Percentiles rank a stretch among this genome's conserved stretches.
Conservation (phyloP, 2,888 invertebrate genomes). For the Stenolophus ochropezus region DNA sequence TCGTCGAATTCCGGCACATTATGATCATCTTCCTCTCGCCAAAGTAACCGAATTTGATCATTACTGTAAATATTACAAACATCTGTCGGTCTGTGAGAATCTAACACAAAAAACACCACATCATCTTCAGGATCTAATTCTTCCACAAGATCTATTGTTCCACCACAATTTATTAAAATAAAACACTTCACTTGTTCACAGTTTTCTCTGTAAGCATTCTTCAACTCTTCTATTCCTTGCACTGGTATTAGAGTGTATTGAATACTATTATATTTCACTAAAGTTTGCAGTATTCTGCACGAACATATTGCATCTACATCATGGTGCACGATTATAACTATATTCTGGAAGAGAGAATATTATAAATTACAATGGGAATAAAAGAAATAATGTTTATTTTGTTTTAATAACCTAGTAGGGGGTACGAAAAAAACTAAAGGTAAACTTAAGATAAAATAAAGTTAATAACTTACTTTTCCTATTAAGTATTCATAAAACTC, state of each 20-base stretch:
- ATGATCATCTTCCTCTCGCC: constrained; percentile 81
- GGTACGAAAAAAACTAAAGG: neutral
- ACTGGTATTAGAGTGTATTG: constrained; percentile 92
- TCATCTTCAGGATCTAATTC: constrained; percentile 89
- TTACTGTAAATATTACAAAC: constrained; percentile 95
- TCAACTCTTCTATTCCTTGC: constrained; percentile 84
- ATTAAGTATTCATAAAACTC: constrained; percentile 91
- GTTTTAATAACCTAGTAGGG: neutral
- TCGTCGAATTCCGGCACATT: constrained; percentile 91
- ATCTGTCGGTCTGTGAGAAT: constrained; percentile 93
- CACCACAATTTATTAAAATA: constrained; percentile 94
- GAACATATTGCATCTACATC: constrained; percentile 97
- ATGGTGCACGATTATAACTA: constrained; percentile 91
- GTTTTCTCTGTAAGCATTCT: constrained; percentile 86
- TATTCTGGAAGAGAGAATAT: constrained; percentile 76
- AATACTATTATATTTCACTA: constrained; percentile 93
- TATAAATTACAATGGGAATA: neutral
- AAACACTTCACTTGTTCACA: constrained; percentile 81
- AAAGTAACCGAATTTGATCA: constrained; percentile 81
- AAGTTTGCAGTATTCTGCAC: constrained; percentile 91
- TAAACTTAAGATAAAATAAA: neutral
- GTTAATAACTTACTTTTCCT: constrained; percentile 79
- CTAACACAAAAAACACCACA: constrained; percentile 88
- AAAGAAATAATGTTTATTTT: neutral
- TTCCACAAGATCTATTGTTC: constrained; percentile 85